Conservation (phyloP, 2,888 invertebrate genomes). For the Margaritifera margaritifera region DNA sequence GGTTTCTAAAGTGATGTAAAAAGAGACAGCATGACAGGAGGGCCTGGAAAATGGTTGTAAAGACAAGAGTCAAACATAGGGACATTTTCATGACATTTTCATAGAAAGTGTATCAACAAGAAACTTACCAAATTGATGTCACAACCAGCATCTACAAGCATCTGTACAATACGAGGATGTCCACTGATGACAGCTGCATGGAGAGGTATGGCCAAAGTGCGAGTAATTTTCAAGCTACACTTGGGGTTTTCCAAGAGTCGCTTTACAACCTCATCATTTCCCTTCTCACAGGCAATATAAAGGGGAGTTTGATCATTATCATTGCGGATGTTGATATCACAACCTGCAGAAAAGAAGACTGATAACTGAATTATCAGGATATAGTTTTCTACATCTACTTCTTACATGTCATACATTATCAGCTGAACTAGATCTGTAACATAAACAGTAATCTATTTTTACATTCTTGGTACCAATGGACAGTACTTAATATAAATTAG, state of each 20-base stretch:
- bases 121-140: slow-evolving; percentile 66
- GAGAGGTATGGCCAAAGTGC: slow-evolving; percentile 50
- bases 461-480: too few species aligned
- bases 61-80: not conserved
- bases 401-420: not conserved
- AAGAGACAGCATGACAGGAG: too few species aligned
- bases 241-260: slow-evolving; percentile 51
- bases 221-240: slow-evolving; percentile 46
- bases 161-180: slow-evolving; percentile 50
- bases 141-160: slow-evolving; percentile 62
- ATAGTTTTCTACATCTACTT: not conserved
- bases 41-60: not conserved
- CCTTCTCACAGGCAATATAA: slow-evolving; percentile 66
- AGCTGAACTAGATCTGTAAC: too few species aligned
- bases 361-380: not conserved
- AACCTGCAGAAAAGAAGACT: slow-evolving; percentile 50
- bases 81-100: not conserved
- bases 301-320: slow-evolving; percentile 58
- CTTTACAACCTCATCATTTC: slow-evolving; percentile 55
- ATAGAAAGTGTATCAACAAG: not conserved
- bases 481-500: too few species aligned
- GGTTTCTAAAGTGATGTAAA: too few species aligned
- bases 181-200: slow-evolving; percentile 63
- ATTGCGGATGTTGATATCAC: slow-evolving; percentile 62
- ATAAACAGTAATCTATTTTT: too few species aligned